Evolutionary conservation across 2,113 vertebrate genomes (phyloP), one percentile per base, ranked within the genome.

Genomic region (Brachypteracias leptosomus): DNA sequence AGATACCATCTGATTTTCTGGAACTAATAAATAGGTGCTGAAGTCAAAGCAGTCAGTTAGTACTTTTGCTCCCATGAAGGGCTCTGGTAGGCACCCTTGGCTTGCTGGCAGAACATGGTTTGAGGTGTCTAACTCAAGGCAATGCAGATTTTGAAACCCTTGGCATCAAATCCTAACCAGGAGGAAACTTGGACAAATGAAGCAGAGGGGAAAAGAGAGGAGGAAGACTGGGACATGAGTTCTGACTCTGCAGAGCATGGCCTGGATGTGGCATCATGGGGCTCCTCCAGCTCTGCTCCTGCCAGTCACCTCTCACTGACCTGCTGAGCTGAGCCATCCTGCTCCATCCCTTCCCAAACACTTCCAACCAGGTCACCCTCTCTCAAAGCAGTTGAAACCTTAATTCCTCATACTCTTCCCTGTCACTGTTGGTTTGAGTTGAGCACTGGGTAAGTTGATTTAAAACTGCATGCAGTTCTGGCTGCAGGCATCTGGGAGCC

Each of bases 271-370:
- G 36, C 66, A 1, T 63, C 40, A 2, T 29, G 59, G 80, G 68
- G 38, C 31, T 49, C 11, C 12, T 58, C 22, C 15, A 7, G 35
- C 55, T 33, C 44, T 0, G 0, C 35, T 76, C 35, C 73, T 91
- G 89, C 52, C 84, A 40, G 0, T 73, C 87, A 24, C n/a, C 61
- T 57, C 51, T 78, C 61, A 58, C 49, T 88, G 62, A 61, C 77
- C 67, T 8, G 1, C 58, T 0, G 3, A 52, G 47, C 66, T n/a
- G 65, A 91, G 44, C 52, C 2, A 0, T 49, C 74, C 3, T 0
- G 51, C 76, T 94, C 65, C 47, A 65, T 67, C 61, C 57, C 14
- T 55, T 49, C 73, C 76, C 28, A 63, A 63, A 68, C 0, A 0
- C 58, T 72, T 84, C 76, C 14, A 33, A 21, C 6, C 0, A 0